These are phyloP conservation scores for Brachyptera risi DNA, from an alignment of 2,888 invertebrate genomes.

Conservation along the genomic window DNA sequence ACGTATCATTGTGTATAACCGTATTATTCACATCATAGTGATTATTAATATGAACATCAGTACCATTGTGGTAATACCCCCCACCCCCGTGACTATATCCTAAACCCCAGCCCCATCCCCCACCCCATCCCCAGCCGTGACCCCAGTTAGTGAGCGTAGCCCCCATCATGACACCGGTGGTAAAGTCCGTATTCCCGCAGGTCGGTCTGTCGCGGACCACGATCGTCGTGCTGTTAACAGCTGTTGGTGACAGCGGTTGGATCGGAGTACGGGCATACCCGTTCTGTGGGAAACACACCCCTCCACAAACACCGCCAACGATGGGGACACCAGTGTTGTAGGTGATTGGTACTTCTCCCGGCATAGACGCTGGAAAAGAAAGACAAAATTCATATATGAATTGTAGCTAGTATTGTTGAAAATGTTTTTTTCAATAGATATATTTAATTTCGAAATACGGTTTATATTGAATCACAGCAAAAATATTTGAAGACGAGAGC, in stretches of 20 bases:
- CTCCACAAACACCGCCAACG: slow-evolving; percentile 22
- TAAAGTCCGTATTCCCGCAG: slow-evolving; percentile 32
- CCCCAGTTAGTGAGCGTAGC: slow-evolving; percentile 64
- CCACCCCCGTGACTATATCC: slow-evolving; percentile 20
- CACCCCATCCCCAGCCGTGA: slow-evolving; percentile 60
- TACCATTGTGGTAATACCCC: slow-evolving; percentile 28
- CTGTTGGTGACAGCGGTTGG: slow-evolving; percentile 21
- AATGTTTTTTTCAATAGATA: no score
- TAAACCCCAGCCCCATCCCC: slow-evolving; percentile 30
- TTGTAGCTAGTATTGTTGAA: no score
- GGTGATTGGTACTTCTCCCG: slow-evolving; percentile 30
- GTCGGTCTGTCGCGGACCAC: slow-evolving; percentile 28
- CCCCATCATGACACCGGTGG: slow-evolving; percentile 65
- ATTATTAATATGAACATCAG: slow-evolving; percentile 31
- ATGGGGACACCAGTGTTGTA: slow-evolving; percentile 23
- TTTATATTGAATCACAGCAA: no score
- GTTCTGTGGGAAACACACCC: slow-evolving; percentile 28
- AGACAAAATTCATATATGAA: no score
- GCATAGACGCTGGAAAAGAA: slow-evolving; percentile 29
- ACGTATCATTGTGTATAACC: slow-evolving; percentile 29
- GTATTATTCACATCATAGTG: slow-evolving; percentile 34
- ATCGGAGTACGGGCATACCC: slow-evolving; percentile 22
- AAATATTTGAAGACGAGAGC: no score
- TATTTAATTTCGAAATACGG: no score
- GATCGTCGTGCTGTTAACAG: slow-evolving; percentile 30